Base-by-base conservation (phyloP, 2,888 invertebrate genomes). In the Gerosis bhagava region DNA sequence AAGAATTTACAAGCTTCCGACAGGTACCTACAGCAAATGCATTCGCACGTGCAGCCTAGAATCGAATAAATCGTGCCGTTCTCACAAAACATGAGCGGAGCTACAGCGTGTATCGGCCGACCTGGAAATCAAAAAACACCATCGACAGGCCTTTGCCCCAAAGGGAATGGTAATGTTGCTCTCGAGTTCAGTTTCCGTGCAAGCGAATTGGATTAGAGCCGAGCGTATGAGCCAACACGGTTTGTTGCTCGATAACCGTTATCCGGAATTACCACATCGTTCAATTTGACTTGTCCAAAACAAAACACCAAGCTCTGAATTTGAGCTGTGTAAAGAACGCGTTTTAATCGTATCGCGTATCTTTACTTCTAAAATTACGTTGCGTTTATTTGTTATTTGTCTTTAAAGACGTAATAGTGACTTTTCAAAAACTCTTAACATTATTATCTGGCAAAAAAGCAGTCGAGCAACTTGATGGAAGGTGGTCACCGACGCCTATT, bases 121-220 rank as follows among this genome's bases (percentile, higher is more conserved):
- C 39, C 46, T 46, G 46, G 39, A 39, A 46, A 46, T 46, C 46
- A 46, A 46, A 46, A 46, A 46, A 46, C 46, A 46, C 39, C 46
- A 46, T 46, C 46, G 39, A 45, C 46, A 32, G 46, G 39, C 46
- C 39, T 45, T 46, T 46, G 45, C 45, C 45, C 45, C 37, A 45
- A 45, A 45, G 45, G 45, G 45, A 45, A 45, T 45, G 37, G 45
- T 45, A 45, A 45, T 45, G 45, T 37, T 37, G 37, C 37, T 43
- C 26, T 45, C 24, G 45, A 45, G 45, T 44, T 44, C 37, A 48
- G 44, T 39, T 46, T 47, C 46, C 39, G 46, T 40, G 46, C 46
- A 34, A 25, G 46, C 39, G 46, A 39, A 46, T 46, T 46, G 34
- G 46, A 46, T 46, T 46, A 32, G 37, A 40, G n/a, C n/a, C n/a